Evolutionary conservation across 2,888 invertebrate species (phyloP), one percentile per base, ranked within the genome.

Genomic region (Pristionchus japonicus): DNA sequence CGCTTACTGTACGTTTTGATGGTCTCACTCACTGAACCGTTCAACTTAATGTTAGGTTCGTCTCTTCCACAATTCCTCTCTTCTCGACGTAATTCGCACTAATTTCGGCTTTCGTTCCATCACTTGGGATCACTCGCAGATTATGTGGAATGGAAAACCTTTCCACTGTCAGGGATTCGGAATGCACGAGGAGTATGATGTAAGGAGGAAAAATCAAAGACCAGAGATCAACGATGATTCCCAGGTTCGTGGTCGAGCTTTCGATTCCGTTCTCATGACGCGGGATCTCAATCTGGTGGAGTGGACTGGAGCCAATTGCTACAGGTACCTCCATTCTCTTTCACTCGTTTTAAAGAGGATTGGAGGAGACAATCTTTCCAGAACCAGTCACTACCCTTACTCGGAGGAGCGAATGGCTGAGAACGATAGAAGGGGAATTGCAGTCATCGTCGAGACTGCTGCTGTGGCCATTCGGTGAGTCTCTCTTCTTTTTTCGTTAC

Each of bases 401-500:
- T 97, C 98, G 0, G 98, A 99, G 93, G 98, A 99, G 95, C 97
- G 98, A 86, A 97, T 98, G 96, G 97, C 98, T 94, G 96, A 97
- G 94, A 98, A 98, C 0, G 98, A 99, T 95, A 96, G 97, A 92
- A 96, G 97, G 89, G 98, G 98, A 49, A 97, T 98, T 92, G 97
- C 98, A 96, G 97, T 99, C 83, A 97, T 99, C 89, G 97, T 98
- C 94, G 99, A 99, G 95, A 97, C 97, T 93, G 98, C 99, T 0
- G 97, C 97, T 89, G 98, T 98, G 20, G 97, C 98, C 1, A 87
- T 94, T 70, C 91, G 64, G 64, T 85, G 31, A 31, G 34, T 37
- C 3, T 82, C 20, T 6, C 27, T 13, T 23, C 20, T 31, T 1
- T 31, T 82, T 47, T 23, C 17, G 9, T 1, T 27, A 7, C 34